Base-by-base conservation (phyloP, 2,113 vertebrate species). In the Sinocyclocheilus rhinocerous region DNA sequence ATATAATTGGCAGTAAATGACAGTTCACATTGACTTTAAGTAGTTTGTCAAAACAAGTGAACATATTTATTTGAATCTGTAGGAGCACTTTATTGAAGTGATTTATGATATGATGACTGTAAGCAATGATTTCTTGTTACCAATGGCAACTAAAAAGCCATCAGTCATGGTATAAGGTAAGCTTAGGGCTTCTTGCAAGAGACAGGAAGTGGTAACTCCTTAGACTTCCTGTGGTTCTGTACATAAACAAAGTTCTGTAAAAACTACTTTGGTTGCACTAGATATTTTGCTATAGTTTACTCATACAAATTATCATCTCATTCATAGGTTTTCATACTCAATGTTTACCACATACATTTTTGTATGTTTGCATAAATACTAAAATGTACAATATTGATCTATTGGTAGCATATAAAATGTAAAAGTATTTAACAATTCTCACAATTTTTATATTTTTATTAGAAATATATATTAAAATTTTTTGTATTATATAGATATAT, bases 151-250 rank as follows among this genome's bases (percentile, higher is more conserved):
- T 77, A n/a, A 76, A 85, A 50, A 48, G 0, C 29, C 69, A 22
- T 63, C 48, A 67, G 39, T 75, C 57, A 81, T 76, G 57, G 76
- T 77, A 65, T n/a, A 15, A 70, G 65, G 42, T 77, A 29, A 76
- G 12, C n/a, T n/a, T 6, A n/a, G 76, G 76, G 18, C 3, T 2
- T 86, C 79, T 90, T 89, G 78, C 85, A 80, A 57, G 0, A 15
- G 82, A 79, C 88, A 87, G 92, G 93, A 93, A 88, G 88, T 83
- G 90, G 90, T 86, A 36, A 77, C 90, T 87, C 88, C 91, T 70
- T 2, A 4, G 24, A 72, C 89, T 93, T 93, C 92, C 91, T 91
- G 89, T 39, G 67, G 78, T 36, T 83, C 33, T 50, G n/a, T 84
- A 89, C 78, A 86, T 84, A n/a, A 90, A 84, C 42, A 5, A 73